phyloP scores from a whole-genome alignment of 2,888 invertebrate genomes.

The Eilema sororculum region DNA sequence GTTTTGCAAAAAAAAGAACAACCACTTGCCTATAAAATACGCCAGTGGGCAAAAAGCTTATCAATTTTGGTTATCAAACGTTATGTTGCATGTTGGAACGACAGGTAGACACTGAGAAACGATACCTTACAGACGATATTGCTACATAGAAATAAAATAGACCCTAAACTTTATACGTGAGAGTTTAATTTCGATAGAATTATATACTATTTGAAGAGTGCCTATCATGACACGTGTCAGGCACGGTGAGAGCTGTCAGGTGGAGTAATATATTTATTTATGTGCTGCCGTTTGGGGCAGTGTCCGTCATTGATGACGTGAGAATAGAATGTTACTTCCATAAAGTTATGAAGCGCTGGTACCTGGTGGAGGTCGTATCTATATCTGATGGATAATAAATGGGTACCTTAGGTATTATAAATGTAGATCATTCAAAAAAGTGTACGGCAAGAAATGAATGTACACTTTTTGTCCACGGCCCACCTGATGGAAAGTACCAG shows the following conservation, averaged over 20 bases:
- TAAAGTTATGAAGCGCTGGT: conserved; percentile 39
- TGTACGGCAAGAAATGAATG: too few relatives aligned
- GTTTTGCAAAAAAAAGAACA: conserved; percentile 22
- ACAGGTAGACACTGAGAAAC: conserved; percentile 69
- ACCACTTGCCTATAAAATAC: conserved; percentile 15
- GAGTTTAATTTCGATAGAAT: conserved; percentile 40
- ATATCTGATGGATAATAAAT: not conserved
- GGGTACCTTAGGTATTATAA: too few relatives aligned
- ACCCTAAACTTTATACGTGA: conserved; percentile 35
- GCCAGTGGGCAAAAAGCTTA: conserved; percentile 48
- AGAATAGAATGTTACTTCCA: conserved; percentile 55
- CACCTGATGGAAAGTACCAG: too few relatives aligned
- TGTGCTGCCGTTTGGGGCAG: conserved; percentile 58
- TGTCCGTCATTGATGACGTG: conserved; percentile 70
- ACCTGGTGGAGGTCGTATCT: not conserved
- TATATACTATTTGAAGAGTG: conserved; percentile 54
- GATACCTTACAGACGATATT: conserved; percentile 37
- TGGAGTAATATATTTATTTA: conserved; percentile 81
- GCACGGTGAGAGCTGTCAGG: conserved; percentile 77
- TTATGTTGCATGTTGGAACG: conserved; percentile 70
- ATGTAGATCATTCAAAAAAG: too few relatives aligned
- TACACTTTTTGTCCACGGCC: too few relatives aligned
- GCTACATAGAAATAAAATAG: conserved; percentile 29
- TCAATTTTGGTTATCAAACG: conserved; percentile 69
- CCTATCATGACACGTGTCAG: conserved; percentile 75